Evolutionary conservation across 2,888 invertebrate genomes (phyloP), one percentile per base, ranked within the genome.

Genomic region (Heliconius charithonia): DNA sequence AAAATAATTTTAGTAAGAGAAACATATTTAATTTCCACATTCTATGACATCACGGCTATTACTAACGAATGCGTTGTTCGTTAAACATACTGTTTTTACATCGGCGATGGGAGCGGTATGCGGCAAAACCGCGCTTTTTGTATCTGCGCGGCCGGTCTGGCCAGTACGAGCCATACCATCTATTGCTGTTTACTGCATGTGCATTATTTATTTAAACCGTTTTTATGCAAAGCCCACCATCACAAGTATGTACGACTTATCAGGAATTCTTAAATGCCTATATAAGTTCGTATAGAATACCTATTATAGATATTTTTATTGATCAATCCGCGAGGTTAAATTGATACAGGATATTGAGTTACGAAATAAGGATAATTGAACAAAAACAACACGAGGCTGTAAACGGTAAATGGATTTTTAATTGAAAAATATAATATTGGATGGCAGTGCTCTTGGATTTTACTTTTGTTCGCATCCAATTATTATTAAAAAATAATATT

Each of bases 161-260:
- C 80, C 0, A 22, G 7, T 51, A 51, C 51, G 72, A 69, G 70
- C 51, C 77, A 82, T 82, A 75, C 77, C 81, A 81, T 82, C 82
- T 78, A 79, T 80, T 81, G 73, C 79, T 79, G 72, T 81, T 81
- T 79, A 80, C 79, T 79, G 66, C 81, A 82, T 83, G 81, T 79
- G 77, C 81, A 83, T 83, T 83, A 81, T 81, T 81, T 81, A 83
- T 79, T 77, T 77, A 62, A 78, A 76, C 29, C 2, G 29, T 81
- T 82, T 82, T 82, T 82, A 77, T 65, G 59, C 62, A 45, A 56
- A 76, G 65, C 59, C 81, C 76, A 69, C 76, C 75, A 80, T 79
- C 79, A 70, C 78, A 70, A 73, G 62, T 25, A 66, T n/a, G n/a
- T 25, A 62, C 67, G 27, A 63, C 71, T 51, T 76, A 78, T 80